Evolutionary conservation across 2,888 invertebrate species (phyloP), one percentile per base, ranked within the genome.

Genomic region (Pandemis corylana): DNA sequence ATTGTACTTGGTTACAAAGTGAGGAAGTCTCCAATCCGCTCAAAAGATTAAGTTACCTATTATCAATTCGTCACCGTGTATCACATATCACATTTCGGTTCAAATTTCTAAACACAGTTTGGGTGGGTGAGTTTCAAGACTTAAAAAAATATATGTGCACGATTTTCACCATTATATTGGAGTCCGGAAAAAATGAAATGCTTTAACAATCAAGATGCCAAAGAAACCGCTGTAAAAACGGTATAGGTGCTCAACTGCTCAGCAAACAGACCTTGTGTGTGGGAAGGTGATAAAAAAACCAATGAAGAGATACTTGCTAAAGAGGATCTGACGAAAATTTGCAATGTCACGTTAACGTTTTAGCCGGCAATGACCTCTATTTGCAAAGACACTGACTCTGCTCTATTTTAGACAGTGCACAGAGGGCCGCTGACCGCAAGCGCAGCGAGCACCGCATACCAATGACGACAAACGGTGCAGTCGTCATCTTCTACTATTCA

Each of bases 371-470:
- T 71, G 70, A 71, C 66, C 75, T 67, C 66, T 75, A 41, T 51
- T 46, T 49, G 53, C 10, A 42, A 41, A 42, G 63, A 59, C 28
- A 49, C 41, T 28, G 51, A 63, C 65, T 46, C 61, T 42, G 49
- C 73, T 63, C 75, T 71, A 71, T 71, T 71, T 62, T 20, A 28
- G 46, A 46, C 36, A 62, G 63, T 73, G 64, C 41, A 46, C 36
- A 62, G 63, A 69, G 64, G 70, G 75, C 66, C 75, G 70, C 42
- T 56, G 75, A 71, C 75, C 75, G 75, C 70, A 10, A 41, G 46
- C 66, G 63, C 64, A 46, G 56, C 46, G 36, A 28, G 66, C 68
- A 12, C 36, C 42, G 75, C 75, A 75, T 75, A 67, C 75, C 65
- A 53, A 70, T 68, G 44, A 20, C 53, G 51, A 56, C 68, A 49